phyloP scores from a whole-genome alignment of 1,140 invertebrate genomes.

The Heliconius eleuchia region DNA sequence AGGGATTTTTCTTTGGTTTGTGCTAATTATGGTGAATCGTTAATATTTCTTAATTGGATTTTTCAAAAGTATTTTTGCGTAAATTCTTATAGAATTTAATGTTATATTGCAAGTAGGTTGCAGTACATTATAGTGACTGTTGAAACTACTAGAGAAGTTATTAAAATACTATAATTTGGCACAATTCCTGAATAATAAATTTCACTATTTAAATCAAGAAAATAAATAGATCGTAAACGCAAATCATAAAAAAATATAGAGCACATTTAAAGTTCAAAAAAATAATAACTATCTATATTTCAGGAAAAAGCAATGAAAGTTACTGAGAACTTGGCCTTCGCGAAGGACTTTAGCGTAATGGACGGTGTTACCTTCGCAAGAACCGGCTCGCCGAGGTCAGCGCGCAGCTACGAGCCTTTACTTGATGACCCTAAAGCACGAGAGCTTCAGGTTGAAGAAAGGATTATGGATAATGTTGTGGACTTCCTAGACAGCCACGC shows the following conservation, averaged over 20 bases:
- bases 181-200: background rate
- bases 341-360: conserved; percentile 62
- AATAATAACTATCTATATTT: conserved; percentile 39
- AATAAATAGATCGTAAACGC: background rate
- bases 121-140: no score
- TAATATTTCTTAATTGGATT: background rate
- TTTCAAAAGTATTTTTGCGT: background rate
- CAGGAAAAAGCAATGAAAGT: conserved; percentile 77
- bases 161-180: background rate
- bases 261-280: background rate
- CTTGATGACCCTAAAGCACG: conserved; percentile 67
- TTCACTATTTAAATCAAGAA: background rate
- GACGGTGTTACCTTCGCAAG: conserved; percentile 67
- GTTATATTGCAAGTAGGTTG: no score
- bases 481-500: conserved; percentile 90
- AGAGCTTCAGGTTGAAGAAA: conserved; percentile 70
- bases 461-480: conserved; percentile 88
- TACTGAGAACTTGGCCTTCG: conserved; percentile 67
- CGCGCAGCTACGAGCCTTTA: conserved; percentile 69
- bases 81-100: background rate
- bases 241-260: background rate
- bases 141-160: no score
- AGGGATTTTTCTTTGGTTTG: background rate
- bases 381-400: conserved; percentile 67
- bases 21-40: background rate